Conservation (phyloP, 2,888 invertebrate genomes). For the Apoda limacodes region DNA sequence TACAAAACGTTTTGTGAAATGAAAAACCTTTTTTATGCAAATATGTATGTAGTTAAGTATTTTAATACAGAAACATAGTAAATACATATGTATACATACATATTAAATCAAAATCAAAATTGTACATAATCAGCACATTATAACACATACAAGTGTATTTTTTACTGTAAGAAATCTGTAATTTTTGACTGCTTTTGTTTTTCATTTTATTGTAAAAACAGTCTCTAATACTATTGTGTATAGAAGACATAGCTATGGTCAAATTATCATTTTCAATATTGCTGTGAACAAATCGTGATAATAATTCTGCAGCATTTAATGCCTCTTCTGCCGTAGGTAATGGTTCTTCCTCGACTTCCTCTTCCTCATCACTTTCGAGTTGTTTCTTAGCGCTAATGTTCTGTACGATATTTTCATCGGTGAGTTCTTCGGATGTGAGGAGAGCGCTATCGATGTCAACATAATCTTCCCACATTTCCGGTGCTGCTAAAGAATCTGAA, state of each 20-base stretch:
- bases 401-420: conserved; percentile 21
- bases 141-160: conserved; percentile 1
- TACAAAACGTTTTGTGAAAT: conserved; percentile 4
- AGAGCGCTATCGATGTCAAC: conserved; percentile 21
- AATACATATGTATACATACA: conserved; percentile 4
- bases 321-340: conserved; percentile 23
- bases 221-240: conserved; percentile 19
- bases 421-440: conserved; percentile 22
- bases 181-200: conserved; percentile 18
- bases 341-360: conserved; percentile 21
- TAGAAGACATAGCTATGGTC: conserved; percentile 14
- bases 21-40: neutral
- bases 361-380: conserved; percentile 21
- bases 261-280: conserved; percentile 19
- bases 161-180: conserved; percentile 10
- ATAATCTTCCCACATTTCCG: conserved; percentile 21
- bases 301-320: conserved; percentile 22
- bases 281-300: conserved; percentile 22
- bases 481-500: conserved; percentile 20
- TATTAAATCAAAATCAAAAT: conserved; percentile 4
- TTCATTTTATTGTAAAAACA: conserved; percentile 17
- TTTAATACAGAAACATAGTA: conserved; percentile 1
- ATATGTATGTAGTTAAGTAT: neutral
- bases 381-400: conserved; percentile 19
- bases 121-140: conserved; percentile 2